Percentiles rank a stretch among this genome's conserved stretches.
These are phyloP conservation scores for Eupithecia pulchellata DNA, from an alignment of 2,888 invertebrate genomes.

Conservation along the genomic window DNA sequence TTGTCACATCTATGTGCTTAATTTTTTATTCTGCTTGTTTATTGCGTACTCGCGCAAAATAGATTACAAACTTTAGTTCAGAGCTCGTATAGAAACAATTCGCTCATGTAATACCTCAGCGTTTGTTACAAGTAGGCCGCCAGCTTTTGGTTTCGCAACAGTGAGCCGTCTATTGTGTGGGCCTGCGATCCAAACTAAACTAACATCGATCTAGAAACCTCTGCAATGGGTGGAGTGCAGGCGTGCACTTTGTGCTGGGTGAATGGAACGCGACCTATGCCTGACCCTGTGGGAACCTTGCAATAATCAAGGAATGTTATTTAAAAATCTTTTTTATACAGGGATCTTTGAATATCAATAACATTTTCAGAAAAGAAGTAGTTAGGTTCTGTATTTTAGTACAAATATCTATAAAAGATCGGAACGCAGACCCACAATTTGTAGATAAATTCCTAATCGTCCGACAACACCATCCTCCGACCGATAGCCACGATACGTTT, in stretches of 20 bases:
- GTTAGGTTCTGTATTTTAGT: neutral
- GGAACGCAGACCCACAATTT: conserved; percentile 60
- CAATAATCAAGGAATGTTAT: neutral
- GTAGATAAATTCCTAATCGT: conserved; percentile 54
- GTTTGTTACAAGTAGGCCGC: conserved; percentile 43
- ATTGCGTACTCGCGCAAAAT: neutral
- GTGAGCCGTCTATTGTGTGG: conserved; percentile 35
- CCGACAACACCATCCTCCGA: conserved; percentile 83
- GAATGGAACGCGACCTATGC: conserved; percentile 10
- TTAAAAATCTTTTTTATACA: conserved; percentile 2
- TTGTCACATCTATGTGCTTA: neutral
- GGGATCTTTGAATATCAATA: neutral
- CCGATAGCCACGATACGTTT: conserved; percentile 75
- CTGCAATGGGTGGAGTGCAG: conserved; percentile 29
- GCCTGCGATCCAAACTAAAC: conserved; percentile 38
- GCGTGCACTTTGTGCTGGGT: conserved; percentile 29
- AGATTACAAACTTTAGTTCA: neutral
- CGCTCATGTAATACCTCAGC: neutral
- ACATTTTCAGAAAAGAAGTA: neutral
- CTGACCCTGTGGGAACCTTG: neutral
- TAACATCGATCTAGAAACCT: conserved; percentile 25
- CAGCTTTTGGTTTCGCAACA: conserved; percentile 69
- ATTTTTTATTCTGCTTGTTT: neutral
- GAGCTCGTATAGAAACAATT: neutral
- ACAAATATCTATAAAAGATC: conserved; percentile 5